Evolutionary conservation across 1,140 invertebrate genomes (phyloP), one percentile per base, ranked within the genome.

Genomic region (Tetraneura akinire): DNA sequence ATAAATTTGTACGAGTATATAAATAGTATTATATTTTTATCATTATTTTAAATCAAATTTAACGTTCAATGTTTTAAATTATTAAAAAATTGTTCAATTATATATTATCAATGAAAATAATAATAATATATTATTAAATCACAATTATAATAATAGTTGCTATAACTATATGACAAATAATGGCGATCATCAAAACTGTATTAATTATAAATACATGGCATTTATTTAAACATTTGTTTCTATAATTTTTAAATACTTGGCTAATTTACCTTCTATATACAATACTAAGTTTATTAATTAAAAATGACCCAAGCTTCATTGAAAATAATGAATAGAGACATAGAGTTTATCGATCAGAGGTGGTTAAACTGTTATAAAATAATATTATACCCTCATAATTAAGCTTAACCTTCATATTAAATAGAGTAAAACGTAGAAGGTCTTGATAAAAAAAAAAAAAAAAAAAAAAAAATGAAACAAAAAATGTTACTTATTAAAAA

Each of bases 41-140:
- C n/a, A n/a, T 37, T 37, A 37, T 37, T 37, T 37, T 37, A 37
- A 37, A 37, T 3, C 8, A 37, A 4, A 8, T 37, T 37, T 37
- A 4, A 37, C 8, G 32, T 37, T 37, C 32, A 37, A 37, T 37
- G 32, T 37, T 37, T 37, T 37, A 37, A 37, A 4, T 37, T 37
- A 37, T 37, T 37, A 37, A 37, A 37, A 37, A 37, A 37, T 37
- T 37, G 32, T 37, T 37, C 32, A 37, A 37, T 37, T 37, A 37
- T 37, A 4, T 37, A 37, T 37, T 37, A 37, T 37, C 32, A 37
- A 37, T 37, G 32, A 14, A 60, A 60, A 26, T 16, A 60, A 29
- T 60, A 23, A 60, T 26, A 60, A 60, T 60, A 60, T 60, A 60
- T 60, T 60, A 60, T 29, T 60, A 60, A 60, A 26, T 16, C 23